Evolutionary conservation across 2,888 invertebrate species (phyloP), one percentile per base, ranked within the genome.

Genomic region (Luperina testacea): DNA sequence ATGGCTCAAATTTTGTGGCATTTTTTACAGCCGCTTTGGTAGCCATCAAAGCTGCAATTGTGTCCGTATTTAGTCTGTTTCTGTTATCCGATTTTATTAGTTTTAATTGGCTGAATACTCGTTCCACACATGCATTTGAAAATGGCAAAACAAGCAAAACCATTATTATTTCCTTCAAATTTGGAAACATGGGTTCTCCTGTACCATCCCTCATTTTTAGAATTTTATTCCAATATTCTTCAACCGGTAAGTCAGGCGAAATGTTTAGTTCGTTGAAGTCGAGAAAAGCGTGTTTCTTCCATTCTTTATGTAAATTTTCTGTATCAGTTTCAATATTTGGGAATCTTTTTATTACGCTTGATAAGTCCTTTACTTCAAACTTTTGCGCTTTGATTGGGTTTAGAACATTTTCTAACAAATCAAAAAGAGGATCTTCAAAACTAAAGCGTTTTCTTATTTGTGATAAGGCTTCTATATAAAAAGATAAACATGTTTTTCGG

Each of bases 211-310:
- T 63, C 32, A 63, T 32, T 63, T 63, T 63, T 64, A 63, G 20
- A 13, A 75, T 70, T 63, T 61, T 38, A 63, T 38, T 65, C 75
- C 75, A 69, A 15, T 75, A 75, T 32, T 75, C 75, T 68, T 75
- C 75, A 1, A 59, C 68, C 15, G 38, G n/a, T 24, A 75, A 13
- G n/a, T 75, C 27, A 8, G 59, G 68, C 17, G 45, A 59, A 17
- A 75, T 24, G 17, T 68, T 27, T 45, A 63, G 24, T 48, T 68
- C 61, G 13, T 13, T 75, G 65, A 27, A 27, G 45, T 75, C 61
- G 7, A 69, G 68, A 27, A 69, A 51, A 27, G 68, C 68, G 38
- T 69, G 68, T 38, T 69, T 51, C 20, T 51, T 51, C 68, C 68
- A 69, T 53, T 69, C 53, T 53, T 51, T 53, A 32, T 69, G 27